These are phyloP conservation scores for Vulpes lagopus DNA, from an alignment of 2,113 vertebrate genomes.

Conservation along the genomic window DNA sequence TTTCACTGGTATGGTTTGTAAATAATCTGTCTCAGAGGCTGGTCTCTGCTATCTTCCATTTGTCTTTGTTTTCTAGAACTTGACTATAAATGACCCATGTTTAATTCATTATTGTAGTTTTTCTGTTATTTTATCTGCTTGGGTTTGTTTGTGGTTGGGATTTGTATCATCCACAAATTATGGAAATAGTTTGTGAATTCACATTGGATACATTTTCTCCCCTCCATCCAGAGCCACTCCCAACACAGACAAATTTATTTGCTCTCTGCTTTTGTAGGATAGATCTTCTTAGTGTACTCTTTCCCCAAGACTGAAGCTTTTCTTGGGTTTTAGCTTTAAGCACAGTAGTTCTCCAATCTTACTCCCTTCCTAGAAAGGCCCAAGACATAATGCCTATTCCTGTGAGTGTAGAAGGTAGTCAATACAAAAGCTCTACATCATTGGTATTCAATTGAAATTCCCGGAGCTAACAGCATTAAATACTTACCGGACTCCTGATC, in stretches of 20 bases:
- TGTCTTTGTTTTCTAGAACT: slow-evolving; percentile 54
- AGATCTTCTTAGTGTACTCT: background rate
- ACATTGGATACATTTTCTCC: background rate
- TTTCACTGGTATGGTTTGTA: background rate
- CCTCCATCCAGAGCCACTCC: background rate
- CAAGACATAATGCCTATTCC: background rate
- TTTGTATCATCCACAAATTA: background rate
- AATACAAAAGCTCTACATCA: background rate
- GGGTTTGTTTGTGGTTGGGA: background rate
- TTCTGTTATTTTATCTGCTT: background rate
- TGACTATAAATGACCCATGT: background rate
- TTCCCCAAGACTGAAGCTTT: background rate
- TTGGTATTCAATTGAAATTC: background rate
- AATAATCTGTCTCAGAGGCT: background rate
- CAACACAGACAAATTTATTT: background rate
- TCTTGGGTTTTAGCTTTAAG: slow-evolving; percentile 15
- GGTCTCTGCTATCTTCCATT: background rate
- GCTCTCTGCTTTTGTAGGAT: background rate
- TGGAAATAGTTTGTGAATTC: background rate
- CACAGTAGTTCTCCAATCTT: background rate
- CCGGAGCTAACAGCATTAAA: background rate
- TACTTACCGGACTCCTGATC: background rate
- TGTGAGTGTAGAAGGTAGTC: background rate
- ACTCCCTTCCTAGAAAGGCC: background rate
- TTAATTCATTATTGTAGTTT: background rate